These are phyloP conservation scores for Fratercula arctica DNA, from an alignment of 2,797 vertebrate species.

Conservation along the genomic window DNA sequence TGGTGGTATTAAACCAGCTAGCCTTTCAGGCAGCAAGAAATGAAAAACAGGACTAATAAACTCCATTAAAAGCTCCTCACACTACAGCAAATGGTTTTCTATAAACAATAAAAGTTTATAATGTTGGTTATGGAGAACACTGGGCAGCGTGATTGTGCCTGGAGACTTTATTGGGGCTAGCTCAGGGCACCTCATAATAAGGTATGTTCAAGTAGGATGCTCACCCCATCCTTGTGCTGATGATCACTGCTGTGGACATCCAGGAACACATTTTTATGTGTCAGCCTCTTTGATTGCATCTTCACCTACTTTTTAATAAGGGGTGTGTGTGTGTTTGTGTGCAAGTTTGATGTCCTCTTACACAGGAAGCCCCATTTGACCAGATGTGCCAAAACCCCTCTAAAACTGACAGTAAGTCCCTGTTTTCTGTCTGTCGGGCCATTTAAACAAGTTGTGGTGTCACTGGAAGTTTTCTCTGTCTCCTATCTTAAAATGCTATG, in stretches of 20 bases:
- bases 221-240: background rate
- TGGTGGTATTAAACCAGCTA: background rate
- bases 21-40: constrained; percentile 3
- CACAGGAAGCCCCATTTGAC: background rate
- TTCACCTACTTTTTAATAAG: background rate
- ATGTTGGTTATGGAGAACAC: background rate
- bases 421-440: background rate
- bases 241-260: background rate
- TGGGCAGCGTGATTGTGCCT: background rate
- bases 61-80: constrained; percentile 36
- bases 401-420: background rate
- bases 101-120: constrained; percentile 35
- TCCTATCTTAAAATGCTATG: background rate
- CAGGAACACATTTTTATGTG: background rate
- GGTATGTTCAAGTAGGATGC: background rate
- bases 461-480: background rate
- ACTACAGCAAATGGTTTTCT: background rate
- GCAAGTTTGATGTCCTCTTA: background rate
- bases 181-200: background rate
- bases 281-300: background rate
- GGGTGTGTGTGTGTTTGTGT: background rate
- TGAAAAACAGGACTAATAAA: constrained; percentile 52
- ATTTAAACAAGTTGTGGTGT: background rate
- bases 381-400: background rate
- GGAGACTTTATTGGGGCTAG: background rate